phyloP scores from a whole-genome alignment of 2,797 vertebrate genomes.

The Gymnothorax javanicus region DNA sequence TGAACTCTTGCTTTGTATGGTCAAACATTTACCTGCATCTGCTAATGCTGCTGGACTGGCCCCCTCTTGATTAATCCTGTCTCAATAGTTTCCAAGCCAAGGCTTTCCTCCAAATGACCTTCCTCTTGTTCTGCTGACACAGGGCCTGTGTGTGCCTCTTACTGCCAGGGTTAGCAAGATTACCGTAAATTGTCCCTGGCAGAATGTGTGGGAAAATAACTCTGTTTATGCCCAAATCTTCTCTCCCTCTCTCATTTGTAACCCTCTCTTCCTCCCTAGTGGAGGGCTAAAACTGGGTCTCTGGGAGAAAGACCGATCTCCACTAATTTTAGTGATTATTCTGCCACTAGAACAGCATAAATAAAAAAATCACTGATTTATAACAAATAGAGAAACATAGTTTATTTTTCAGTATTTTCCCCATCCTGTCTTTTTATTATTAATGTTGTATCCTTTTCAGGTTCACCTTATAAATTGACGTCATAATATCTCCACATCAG shows the following conservation, averaged over 20 bases:
- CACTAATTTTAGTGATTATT: neutral
- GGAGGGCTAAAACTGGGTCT: neutral
- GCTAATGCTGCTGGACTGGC: neutral
- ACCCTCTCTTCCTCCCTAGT: neutral
- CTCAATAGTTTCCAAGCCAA: neutral
- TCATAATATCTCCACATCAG: neutral
- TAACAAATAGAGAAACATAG: neutral
- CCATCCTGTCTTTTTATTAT: constrained; percentile 49
- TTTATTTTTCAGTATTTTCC: constrained; percentile 4
- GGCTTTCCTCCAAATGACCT: constrained; percentile 21
- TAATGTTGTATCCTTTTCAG: neutral
- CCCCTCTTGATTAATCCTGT: neutral
- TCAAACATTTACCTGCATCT: neutral
- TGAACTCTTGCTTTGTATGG: neutral
- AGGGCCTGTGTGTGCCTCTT: neutral
- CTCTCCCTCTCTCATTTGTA: neutral
- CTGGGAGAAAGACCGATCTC: neutral
- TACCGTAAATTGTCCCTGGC: constrained; percentile 6
- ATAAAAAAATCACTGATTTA: neutral
- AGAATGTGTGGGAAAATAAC: constrained; percentile 5
- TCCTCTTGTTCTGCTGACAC: constrained; percentile 8
- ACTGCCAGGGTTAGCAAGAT: constrained; percentile 10
- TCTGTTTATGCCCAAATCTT: neutral
- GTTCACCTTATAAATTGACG: neutral
- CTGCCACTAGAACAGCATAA: neutral